Evolutionary conservation across 2,888 invertebrate species (phyloP), one percentile per base, ranked within the genome.

Genomic region (Chaitophorus viminalis): DNA sequence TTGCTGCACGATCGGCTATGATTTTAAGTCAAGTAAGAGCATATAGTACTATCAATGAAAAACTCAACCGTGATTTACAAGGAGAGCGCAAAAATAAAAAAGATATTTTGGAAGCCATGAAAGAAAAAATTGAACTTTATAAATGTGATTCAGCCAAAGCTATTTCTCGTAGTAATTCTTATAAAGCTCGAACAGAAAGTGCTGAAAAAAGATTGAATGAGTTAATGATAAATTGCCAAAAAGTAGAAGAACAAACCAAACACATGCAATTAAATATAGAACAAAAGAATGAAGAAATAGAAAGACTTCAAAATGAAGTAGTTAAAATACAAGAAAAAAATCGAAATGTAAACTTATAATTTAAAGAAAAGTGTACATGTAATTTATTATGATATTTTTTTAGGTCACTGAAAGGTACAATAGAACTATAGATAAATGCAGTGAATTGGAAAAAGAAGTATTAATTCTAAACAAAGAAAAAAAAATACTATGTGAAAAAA

Each of bases 81-180:
- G 21, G n/a, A 54, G 87, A 87, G 31, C 87, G 81, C 18, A 87
- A 87, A 14, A 81, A 46, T 65, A 87, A 87, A 81, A 74, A 74
- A 31, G 87, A 74, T 65, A 74, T 79, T 46, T 81, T 87, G 25
- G 81, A 81, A 65, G 60, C 81, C 5, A 75, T 87, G 72, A 87
- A 81, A 81, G 79, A 87, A 81, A 87, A 87, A 87, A 79, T 87
- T n/a, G 87, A 87, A 65, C 79, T 39, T 60, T 87, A 87, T 74
- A 87, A 87, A 75, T 81, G 11, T 81, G 87, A 87, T 65, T 33
- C 72, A 65, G n/a, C 36, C 46, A 74, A 81, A 75, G 87, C 87
- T 39, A 65, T 74, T 87, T 33, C 79, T 74, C 87, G 79, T 31
- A 65, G 70, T 81, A 87, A 87, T 81, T 79, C 65, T 46, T 87